phyloP scores from a whole-genome alignment of 2,888 invertebrate genomes.

The Luperina testacea region DNA sequence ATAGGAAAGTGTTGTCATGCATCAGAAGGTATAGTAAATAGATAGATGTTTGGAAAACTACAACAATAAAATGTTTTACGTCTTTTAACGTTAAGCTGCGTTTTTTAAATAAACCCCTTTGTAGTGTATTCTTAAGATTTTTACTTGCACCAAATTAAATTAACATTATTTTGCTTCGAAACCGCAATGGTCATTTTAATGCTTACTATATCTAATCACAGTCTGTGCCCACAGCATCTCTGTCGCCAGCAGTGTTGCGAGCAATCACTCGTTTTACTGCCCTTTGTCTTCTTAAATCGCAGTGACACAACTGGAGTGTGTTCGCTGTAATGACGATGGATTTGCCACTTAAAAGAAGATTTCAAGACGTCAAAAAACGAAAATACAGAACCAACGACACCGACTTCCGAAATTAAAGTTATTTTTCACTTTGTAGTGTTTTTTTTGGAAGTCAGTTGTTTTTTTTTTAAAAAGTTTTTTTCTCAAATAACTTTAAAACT shows the following conservation, averaged over 20 bases:
- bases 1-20: background rate
- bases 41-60: no score
- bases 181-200: conserved; percentile 16
- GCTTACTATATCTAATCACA: conserved; percentile 52
- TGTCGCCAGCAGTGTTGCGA: conserved; percentile 80
- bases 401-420: no score
- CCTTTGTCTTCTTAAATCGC: conserved; percentile 89
- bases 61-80: no score
- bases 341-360: conserved; percentile 41
- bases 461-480: no score
- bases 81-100: background rate
- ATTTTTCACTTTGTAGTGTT: no score
- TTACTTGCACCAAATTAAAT: no score
- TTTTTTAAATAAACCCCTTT: background rate
- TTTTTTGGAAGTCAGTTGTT: no score
- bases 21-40: background rate
- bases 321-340: conserved; percentile 55
- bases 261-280: conserved; percentile 88
- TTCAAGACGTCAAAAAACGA: background rate
- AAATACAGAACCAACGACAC: no score
- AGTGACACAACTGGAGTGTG: conserved; percentile 75
- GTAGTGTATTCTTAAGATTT: background rate
- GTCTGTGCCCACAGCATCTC: conserved; percentile 55
- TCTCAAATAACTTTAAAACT: no score
- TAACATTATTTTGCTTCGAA: background rate